These are phyloP conservation scores for Drosophila setosimentum DNA, from an alignment of 2,888 invertebrate genomes.

Conservation along the genomic window DNA sequence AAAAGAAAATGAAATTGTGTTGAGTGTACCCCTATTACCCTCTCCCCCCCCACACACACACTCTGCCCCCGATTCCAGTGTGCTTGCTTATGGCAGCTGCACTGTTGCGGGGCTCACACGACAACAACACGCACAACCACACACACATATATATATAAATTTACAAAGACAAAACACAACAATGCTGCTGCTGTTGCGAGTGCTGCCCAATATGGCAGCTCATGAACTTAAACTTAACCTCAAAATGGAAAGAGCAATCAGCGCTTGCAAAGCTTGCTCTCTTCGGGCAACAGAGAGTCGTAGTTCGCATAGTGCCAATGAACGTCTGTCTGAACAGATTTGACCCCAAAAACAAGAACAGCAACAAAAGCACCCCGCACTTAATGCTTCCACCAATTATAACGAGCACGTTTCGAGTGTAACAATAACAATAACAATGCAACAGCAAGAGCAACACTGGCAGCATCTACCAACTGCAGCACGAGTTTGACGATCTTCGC, in stretches of 20 bases:
- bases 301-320: conserved; percentile 36
- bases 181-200: conserved; percentile 15
- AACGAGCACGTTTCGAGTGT: conserved; percentile 1
- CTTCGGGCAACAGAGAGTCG: background rate
- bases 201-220: conserved; percentile 58
- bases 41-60: background rate
- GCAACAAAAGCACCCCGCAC: background rate
- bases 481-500: background rate
- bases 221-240: conserved; percentile 65
- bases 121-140: conserved; percentile 15
- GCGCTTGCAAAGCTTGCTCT: conserved; percentile 19
- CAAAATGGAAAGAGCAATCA: conserved; percentile 29
- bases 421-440: conserved; percentile 9
- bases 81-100: conserved; percentile 34
- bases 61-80: conserved; percentile 17
- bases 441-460: conserved; percentile 5
- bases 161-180: conserved; percentile 31
- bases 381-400: conserved; percentile 8
- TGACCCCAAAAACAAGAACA: conserved; percentile 32
- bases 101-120: conserved; percentile 43
- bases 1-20: conserved; percentile 35
- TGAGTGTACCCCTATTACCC: conserved; percentile 40
- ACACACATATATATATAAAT: conserved; percentile 3
- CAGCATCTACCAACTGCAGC: background rate
- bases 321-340: conserved; percentile 36